Base-by-base conservation (phyloP, 2,888 invertebrate species). In the Drosophila mettleri region DNA sequence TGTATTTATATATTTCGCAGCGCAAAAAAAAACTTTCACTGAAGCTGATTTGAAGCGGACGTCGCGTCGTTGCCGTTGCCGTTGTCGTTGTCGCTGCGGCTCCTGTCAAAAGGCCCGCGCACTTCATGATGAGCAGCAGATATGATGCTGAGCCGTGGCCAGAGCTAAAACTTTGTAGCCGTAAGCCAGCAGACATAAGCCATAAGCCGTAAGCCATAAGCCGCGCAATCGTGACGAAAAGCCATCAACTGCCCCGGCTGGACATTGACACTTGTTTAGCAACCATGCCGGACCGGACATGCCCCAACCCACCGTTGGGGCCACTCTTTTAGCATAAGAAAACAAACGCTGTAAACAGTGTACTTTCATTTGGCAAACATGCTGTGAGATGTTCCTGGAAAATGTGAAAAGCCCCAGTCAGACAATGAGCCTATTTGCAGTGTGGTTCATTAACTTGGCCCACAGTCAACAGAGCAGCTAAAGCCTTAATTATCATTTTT, bases 181-280 rank as follows among this genome's bases (percentile, higher is more conserved):
- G 64, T 57, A 53, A 73, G 73, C 55, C 69, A 71, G 54, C 22
- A 68, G 61, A 33, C 67, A 57, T 62, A 45, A 64, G 59, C 33
- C 63, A 55, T 61, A 58, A 65, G 59, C 33, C 63, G 52, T 61
- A 58, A 65, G 53, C 38, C 71, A 55, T 72, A 63, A 63, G 72
- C 67, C 66, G 74, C 55, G 55, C 71, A 71, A 74, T 85, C 86
- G 83, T 84, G 84, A 84, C 83, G 86, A 84, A 84, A 81, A 84
- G 64, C 85, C 84, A 84, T 81, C 83, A 81, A 66, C 74, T 78
- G 74, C 60, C 66, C 65, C 67, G 52, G 54, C 73, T 86, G 88
- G 86, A 80, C 85, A 86, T 87, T 86, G 85, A 86, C 85, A 86
- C 88, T 86, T 82, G 88, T 63, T 71, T 63, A 49, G 57, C 65